Evolutionary conservation across 1,140 invertebrate genomes (phyloP).

Genomic region (Drosophila neocordata): DNA sequence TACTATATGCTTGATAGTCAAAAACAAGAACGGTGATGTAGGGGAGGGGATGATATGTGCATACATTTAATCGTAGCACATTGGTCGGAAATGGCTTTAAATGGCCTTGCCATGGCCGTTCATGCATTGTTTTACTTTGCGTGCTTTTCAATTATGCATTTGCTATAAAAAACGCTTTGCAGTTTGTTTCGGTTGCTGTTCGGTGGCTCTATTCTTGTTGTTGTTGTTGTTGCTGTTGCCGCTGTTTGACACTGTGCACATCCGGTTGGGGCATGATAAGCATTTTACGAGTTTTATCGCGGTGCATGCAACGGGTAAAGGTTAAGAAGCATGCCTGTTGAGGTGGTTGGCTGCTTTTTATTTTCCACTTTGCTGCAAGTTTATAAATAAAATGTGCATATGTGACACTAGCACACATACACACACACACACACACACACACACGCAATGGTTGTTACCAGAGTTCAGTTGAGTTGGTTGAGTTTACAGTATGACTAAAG

Average conservation of each 20-base stretch:
- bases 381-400: constrained; percentile 82
- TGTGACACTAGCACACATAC: constrained; percentile 73
- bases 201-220: constrained; percentile 9
- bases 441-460: constrained; percentile 52
- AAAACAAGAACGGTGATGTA: too few species aligned
- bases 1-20: not conserved
- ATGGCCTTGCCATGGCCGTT: constrained; percentile 32
- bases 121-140: constrained; percentile 47
- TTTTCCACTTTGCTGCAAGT: constrained; percentile 67
- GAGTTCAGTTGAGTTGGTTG: not conserved
- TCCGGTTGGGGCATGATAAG: constrained; percentile 73
- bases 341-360: constrained; percentile 55
- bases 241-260: constrained; percentile 74
- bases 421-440: too few species aligned
- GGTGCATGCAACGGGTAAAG: constrained; percentile 28
- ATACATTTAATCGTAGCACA: constrained; percentile 12
- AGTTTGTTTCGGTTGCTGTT: not conserved
- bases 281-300: constrained; percentile 76
- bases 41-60: not conserved
- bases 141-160: constrained; percentile 80
- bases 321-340: constrained; percentile 16
- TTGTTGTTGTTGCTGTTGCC: constrained; percentile 15
- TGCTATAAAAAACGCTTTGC: constrained; percentile 62
- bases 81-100: constrained; percentile 40
- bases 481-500: not conserved